Conservation (phyloP, 2,797 vertebrate species). For the Lepus townsendii region DNA sequence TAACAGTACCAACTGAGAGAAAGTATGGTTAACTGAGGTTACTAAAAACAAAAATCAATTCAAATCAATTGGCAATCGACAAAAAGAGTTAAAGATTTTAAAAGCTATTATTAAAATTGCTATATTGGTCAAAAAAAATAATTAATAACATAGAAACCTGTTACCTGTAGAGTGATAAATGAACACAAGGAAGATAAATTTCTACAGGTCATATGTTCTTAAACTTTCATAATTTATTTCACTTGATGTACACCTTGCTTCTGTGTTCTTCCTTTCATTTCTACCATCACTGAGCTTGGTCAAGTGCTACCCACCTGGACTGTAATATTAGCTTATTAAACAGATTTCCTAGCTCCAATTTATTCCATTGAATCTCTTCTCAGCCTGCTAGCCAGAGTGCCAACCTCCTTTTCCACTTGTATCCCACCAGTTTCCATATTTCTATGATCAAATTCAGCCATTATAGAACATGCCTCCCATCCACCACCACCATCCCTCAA, state of each 20-base stretch:
- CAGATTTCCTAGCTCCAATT: not conserved
- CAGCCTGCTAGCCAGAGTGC: not conserved
- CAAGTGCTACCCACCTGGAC: not conserved
- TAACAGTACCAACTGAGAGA: no score
- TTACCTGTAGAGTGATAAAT: not conserved
- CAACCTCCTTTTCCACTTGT: not conserved
- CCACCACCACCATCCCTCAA: not conserved
- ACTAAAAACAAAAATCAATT: no score
- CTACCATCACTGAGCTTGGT: not conserved
- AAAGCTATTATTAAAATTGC: no score
- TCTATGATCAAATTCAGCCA: not conserved
- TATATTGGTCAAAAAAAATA: not conserved
- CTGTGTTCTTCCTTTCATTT: not conserved
- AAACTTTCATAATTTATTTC: not conserved
- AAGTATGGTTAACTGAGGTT: no score
- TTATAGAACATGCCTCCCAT: not conserved
- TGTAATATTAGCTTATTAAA: not conserved
- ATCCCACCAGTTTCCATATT: not conserved
- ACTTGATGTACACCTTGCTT: not conserved
- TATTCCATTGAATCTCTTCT: not conserved
- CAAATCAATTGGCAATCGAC: no score
- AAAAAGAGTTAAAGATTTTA: no score
- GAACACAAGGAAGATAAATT: not conserved
- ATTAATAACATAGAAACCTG: not conserved
- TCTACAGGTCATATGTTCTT: not conserved